Evolutionary conservation across 37 sponge, comb jelly and placozoan species (phyloP).

Genomic region (Geodia barretti): DNA sequence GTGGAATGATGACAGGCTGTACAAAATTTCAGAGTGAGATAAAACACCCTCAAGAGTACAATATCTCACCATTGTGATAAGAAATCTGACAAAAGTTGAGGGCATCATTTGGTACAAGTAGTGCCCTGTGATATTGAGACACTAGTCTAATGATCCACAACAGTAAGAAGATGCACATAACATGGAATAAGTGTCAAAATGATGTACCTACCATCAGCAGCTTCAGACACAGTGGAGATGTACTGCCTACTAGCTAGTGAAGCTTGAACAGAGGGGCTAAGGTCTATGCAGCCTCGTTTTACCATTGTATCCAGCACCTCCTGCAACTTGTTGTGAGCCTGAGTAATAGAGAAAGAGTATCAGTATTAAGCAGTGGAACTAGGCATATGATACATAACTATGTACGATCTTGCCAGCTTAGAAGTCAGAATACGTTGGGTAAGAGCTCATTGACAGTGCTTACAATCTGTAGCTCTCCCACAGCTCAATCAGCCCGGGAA

Average conservation of each 20-base stretch:
- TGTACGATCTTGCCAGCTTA: too few relatives aligned
- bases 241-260: constrained; percentile 64
- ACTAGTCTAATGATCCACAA: too few relatives aligned
- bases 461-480: too few relatives aligned
- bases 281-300: constrained; percentile 23
- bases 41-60: neutral
- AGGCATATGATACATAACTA: too few relatives aligned
- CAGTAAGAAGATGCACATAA: too few relatives aligned
- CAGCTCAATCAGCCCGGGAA: too few relatives aligned
- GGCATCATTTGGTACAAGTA: constrained; percentile 69
- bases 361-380: too few relatives aligned
- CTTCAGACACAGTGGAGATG: constrained; percentile 16
- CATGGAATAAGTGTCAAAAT: neutral
- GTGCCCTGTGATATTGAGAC: constrained; percentile 44
- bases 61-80: constrained; percentile 44
- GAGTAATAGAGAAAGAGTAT: neutral
- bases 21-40: neutral
- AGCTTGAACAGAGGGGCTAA: constrained; percentile 21
- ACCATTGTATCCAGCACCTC: constrained; percentile 48
- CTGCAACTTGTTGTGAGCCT: constrained; percentile 54
- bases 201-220: constrained; percentile 33
- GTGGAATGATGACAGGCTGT: constrained; percentile 67
- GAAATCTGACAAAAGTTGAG: constrained; percentile 46
- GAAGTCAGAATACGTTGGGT: too few relatives aligned
- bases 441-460: too few relatives aligned